phyloP scores from a whole-genome alignment of 2,888 invertebrate species.

The Thumatha senex region DNA sequence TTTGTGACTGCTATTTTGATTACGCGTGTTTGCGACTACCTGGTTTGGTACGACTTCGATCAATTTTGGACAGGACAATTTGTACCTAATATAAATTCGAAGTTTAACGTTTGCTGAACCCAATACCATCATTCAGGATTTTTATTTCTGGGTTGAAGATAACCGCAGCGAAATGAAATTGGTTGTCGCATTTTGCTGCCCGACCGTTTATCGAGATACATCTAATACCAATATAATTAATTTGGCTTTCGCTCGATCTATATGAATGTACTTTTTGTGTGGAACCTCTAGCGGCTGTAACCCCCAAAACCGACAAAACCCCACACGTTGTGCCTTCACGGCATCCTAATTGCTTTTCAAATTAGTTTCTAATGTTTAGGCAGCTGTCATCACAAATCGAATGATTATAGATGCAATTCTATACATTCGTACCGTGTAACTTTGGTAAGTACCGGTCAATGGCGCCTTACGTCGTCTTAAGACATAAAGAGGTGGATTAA shows the following conservation, averaged over 20 bases:
- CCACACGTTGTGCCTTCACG: too few species aligned
- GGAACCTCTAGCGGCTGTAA: too few species aligned
- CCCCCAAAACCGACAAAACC: too few species aligned
- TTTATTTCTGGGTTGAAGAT: slow-evolving; percentile 17
- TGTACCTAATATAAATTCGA: slow-evolving; percentile 18
- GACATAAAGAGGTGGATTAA: too few species aligned
- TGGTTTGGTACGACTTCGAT: slow-evolving; percentile 6
- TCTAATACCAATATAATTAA: slow-evolving; percentile 2
- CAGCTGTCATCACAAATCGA: too few species aligned
- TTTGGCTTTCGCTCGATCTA: slow-evolving; percentile 4
- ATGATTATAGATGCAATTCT: too few species aligned
- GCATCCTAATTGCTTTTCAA: too few species aligned
- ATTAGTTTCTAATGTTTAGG: too few species aligned
- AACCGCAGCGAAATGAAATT: slow-evolving; percentile 1
- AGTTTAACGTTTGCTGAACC: slow-evolving; percentile 16
- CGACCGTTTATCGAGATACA: slow-evolving; percentile 4
- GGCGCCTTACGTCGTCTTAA: too few species aligned
- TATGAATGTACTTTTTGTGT: slow-evolving; percentile 3
- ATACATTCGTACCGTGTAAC: too few species aligned
- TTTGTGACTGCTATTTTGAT: not conserved
- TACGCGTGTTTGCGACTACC: not conserved
- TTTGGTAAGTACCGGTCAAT: too few species aligned
- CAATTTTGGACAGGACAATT: slow-evolving; percentile 14
- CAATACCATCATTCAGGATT: slow-evolving; percentile 6
- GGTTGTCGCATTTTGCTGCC: not conserved